These are phyloP conservation scores for Oncopodura yosiiana DNA, from an alignment of 1,140 invertebrate species.

Conservation along the genomic window DNA sequence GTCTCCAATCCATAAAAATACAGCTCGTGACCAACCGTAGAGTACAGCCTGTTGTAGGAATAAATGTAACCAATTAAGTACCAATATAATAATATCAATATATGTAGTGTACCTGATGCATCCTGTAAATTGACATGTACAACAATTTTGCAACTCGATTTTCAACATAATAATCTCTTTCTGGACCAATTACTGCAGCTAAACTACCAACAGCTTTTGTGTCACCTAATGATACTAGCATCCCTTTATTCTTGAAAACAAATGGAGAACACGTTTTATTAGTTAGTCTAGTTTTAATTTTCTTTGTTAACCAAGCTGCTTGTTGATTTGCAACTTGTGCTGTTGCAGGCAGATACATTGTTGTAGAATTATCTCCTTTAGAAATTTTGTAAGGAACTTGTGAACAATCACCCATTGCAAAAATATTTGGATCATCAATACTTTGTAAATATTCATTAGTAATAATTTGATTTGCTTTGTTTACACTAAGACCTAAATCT, in stretches of 20 bases:
- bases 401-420: conserved; percentile 23
- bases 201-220: conserved; percentile 21
- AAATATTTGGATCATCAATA: conserved; percentile 13
- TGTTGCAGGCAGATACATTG: conserved; percentile 14
- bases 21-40: conserved; percentile 20
- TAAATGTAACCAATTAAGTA: neutral
- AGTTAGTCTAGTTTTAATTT: conserved; percentile 4
- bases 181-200: conserved; percentile 17
- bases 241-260: conserved; percentile 23
- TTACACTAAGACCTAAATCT: conserved; percentile 9
- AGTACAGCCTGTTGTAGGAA: neutral
- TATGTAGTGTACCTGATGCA: conserved; percentile 20
- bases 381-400: conserved; percentile 3
- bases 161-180: conserved; percentile 24
- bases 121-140: conserved; percentile 24
- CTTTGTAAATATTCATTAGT: conserved; percentile 17
- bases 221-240: conserved; percentile 21
- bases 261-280: conserved; percentile 8
- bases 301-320: conserved; percentile 20
- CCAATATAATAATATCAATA: neutral
- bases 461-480: conserved; percentile 20
- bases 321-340: conserved; percentile 29
- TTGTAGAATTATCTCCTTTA: neutral
- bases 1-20: conserved; percentile 19
- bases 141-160: conserved; percentile 22